Percentiles rank a stretch among this genome's conserved stretches.
These are phyloP conservation scores for Thunnus thynnus DNA, from an alignment of 2,113 vertebrate genomes.

Conservation along the genomic window DNA sequence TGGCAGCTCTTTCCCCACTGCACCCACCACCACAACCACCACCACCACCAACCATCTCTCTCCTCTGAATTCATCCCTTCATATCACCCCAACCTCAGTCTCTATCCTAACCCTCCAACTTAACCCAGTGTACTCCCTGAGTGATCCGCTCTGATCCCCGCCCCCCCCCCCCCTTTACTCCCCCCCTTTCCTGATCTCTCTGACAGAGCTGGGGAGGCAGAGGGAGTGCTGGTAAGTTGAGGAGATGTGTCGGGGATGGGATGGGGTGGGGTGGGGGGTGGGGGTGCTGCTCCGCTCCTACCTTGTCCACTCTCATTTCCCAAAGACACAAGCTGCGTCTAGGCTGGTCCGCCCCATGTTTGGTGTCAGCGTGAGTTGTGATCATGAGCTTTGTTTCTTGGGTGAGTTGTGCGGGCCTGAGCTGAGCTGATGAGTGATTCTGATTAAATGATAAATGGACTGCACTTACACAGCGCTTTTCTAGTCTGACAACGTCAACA, in stretches of 20 bases:
- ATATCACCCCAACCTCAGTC: slow-evolving; percentile 51
- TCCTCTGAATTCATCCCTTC: slow-evolving; percentile 57
- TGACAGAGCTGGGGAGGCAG: slow-evolving; percentile 27
- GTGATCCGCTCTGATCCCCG: slow-evolving; percentile 44
- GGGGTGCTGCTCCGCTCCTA: slow-evolving; percentile 27
- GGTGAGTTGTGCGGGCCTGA: slow-evolving; percentile 22
- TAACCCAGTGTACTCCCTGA: slow-evolving; percentile 60
- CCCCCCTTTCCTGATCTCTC: slow-evolving; percentile 34
- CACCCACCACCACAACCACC: slow-evolving; percentile 43
- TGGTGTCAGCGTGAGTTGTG: slow-evolving; percentile 53
- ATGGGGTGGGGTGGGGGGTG: background rate
- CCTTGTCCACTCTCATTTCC: slow-evolving; percentile 50
- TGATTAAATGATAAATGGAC: slow-evolving; percentile 38
- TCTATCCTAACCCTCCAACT: slow-evolving; percentile 55
- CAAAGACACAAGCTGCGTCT: slow-evolving; percentile 40
- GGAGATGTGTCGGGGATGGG: slow-evolving; percentile 28
- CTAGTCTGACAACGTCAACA: too few relatives aligned
- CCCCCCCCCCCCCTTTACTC: slow-evolving; percentile 31
- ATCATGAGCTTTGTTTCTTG: slow-evolving; percentile 35
- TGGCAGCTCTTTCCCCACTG: slow-evolving; percentile 48
- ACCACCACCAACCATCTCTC: slow-evolving; percentile 43
- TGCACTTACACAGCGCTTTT: too few relatives aligned
- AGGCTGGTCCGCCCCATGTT: slow-evolving; percentile 23
- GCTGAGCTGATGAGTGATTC: slow-evolving; percentile 49
- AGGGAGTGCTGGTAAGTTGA: slow-evolving; percentile 57